These are phyloP conservation scores for Pollenia labialis DNA, from an alignment of 2,888 invertebrate genomes.

Conservation along the genomic window DNA sequence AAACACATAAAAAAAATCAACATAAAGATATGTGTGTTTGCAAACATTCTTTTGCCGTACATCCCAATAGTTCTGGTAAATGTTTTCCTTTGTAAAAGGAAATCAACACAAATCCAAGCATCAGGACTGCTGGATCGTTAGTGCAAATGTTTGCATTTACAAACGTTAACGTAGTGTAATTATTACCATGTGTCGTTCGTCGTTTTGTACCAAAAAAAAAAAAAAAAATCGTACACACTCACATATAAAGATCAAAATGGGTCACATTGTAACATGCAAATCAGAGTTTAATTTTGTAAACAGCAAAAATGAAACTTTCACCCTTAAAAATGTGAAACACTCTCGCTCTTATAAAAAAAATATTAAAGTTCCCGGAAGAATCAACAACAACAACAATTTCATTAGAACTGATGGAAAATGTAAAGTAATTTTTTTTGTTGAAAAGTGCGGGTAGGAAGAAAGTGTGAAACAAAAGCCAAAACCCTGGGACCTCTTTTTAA, in stretches of 20 bases:
- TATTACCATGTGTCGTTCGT: conserved; percentile 2
- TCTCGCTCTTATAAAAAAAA: neutral
- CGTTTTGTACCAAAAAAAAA: neutral
- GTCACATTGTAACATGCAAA: conserved; percentile 69
- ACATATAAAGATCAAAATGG: conserved; percentile 34
- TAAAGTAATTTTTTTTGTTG: conserved; percentile 10
- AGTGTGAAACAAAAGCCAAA: neutral
- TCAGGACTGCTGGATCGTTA: too few species aligned
- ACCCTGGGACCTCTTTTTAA: conserved; percentile 32
- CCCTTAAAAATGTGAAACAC: conserved; percentile 3
- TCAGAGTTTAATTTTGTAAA: conserved; percentile 53
- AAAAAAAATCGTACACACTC: neutral
- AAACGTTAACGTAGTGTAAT: conserved; percentile 28
- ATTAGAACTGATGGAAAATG: conserved; percentile 24
- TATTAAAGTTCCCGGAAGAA: conserved; percentile 44
- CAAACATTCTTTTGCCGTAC: too few species aligned
- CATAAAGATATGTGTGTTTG: neutral
- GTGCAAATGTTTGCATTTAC: too few species aligned
- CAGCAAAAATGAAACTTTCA: conserved; percentile 7
- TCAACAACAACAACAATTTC: conserved; percentile 16
- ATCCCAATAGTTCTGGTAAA: too few species aligned
- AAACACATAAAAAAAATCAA: neutral
- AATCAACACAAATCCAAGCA: too few species aligned
- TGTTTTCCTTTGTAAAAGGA: too few species aligned
- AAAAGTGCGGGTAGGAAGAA: conserved; percentile 7